Evolutionary conservation across 1,140 invertebrate species (phyloP).

Genomic region (Zaprionus kolodkinae): DNA sequence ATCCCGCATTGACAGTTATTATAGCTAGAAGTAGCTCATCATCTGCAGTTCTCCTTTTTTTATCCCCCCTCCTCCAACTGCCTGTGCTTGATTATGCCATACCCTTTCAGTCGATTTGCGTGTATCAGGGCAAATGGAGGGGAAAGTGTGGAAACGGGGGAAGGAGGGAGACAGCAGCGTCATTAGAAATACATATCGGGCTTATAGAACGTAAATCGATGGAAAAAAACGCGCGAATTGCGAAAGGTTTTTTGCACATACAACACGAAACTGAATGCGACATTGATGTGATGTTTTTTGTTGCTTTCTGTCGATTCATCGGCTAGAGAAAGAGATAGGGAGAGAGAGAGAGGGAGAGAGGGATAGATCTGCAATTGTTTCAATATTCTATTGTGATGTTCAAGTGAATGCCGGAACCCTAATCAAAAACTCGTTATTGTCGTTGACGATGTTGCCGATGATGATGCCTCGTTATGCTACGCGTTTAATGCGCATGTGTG

Average conservation of each 20-base stretch:
- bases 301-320: constrained; percentile 16
- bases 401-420: constrained; percentile 37
- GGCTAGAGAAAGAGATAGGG: background rate
- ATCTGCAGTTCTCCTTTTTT: background rate
- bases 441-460: constrained; percentile 41
- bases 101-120: background rate
- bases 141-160: background rate
- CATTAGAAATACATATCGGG: background rate
- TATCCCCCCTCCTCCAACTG: background rate
- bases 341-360: background rate
- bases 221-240: constrained; percentile 1
- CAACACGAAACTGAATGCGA: background rate
- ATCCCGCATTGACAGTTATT: background rate
- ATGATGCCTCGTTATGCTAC: constrained; percentile 25
- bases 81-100: background rate
- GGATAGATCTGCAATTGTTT: constrained; percentile 5
- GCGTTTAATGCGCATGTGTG: background rate
- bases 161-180: background rate
- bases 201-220: constrained; percentile 4
- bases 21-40: background rate
- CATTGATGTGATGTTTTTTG: constrained; percentile 8
- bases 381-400: constrained; percentile 23
- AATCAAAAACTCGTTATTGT: constrained; percentile 72
- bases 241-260: constrained; percentile 10
- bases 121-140: background rate